Base-by-base conservation (phyloP, 2,888 invertebrate species). In the Limnephilus marmoratus region DNA sequence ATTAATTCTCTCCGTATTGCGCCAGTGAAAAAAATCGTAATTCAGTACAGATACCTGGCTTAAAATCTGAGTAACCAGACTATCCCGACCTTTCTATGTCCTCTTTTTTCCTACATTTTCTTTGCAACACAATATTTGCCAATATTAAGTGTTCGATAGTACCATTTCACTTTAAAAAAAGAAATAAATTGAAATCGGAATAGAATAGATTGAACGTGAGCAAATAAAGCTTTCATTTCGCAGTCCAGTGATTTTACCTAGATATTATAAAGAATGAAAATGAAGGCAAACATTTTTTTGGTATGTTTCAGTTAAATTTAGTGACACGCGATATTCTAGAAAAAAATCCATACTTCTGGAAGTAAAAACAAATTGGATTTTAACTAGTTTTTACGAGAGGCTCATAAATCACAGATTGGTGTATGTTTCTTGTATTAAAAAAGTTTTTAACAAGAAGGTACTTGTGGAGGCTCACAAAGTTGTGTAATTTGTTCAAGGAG, bases 321-420 rank as follows among this genome's bases (percentile, higher is more conserved):
- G 9, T n/a, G 68, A n/a, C 68, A 68, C n/a, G 68, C 68, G 24
- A 68, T 68, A 24, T n/a, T 68, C 18, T 53, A 53, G 18, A 53
- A 68, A 68, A 68, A 68, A 68, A 68, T 7, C 68, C 9, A 9
- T 68, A n/a, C 24, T 68, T 24, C 68, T 24, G 5, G 24, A 24
- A 68, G 68, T 24, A n/a, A 24, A 68, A 2, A 24, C 68, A 24
- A 24, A n/a, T 68, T n/a, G 68, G 68, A 24, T 24, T 68, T 68
- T 24, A n/a, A 24, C 68, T 24, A n/a, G 68, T 68, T 68, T 9
- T 68, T 68, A 24, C 68, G n/a, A 37, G 34, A 89, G 34, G 80
- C 90, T 49, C 83, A 90, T 90, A 90, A 83, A 83, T 90, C 90
- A 90, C 82, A 83, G 83, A 90, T 90, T 90, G 90, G n/a, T 89